These are phyloP conservation scores for Hermatobates lingyangjiaoensis DNA, from an alignment of 1,140 invertebrate genomes.

Conservation along the genomic window DNA sequence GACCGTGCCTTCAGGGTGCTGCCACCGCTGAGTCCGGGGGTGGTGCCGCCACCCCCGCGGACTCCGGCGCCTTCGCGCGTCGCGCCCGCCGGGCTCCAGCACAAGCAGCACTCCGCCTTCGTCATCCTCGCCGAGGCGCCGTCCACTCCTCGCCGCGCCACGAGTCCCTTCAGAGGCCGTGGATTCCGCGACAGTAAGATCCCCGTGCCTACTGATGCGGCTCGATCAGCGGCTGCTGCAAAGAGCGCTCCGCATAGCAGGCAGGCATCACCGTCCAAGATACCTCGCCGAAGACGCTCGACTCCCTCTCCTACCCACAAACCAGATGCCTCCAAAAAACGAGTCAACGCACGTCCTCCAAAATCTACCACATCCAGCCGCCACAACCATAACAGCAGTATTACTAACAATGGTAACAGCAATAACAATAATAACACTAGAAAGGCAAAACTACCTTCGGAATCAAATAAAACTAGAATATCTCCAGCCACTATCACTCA, in stretches of 20 bases:
- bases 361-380: no score
- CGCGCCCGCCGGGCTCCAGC: not conserved
- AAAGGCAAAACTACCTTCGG: no score
- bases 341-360: not conserved
- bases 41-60: not conserved
- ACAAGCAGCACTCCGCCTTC: not conserved
- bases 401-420: no score
- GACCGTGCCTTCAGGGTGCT: slow-evolving; percentile 1
- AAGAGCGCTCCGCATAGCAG: not conserved
- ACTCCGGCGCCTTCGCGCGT: not conserved
- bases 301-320: not conserved
- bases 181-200: not conserved
- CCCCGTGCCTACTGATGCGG: not conserved
- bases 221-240: not conserved
- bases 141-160: not conserved
- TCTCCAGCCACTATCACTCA: no score
- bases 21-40: not conserved
- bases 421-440: no score
- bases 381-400: no score
- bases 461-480: no score
- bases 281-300: not conserved
- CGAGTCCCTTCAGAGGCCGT: not conserved
- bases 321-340: not conserved
- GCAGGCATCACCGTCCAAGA: not conserved
- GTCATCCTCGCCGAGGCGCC: not conserved